Conservation (phyloP, 2,888 invertebrate genomes). For the Zygothrica quintamaculata region DNA sequence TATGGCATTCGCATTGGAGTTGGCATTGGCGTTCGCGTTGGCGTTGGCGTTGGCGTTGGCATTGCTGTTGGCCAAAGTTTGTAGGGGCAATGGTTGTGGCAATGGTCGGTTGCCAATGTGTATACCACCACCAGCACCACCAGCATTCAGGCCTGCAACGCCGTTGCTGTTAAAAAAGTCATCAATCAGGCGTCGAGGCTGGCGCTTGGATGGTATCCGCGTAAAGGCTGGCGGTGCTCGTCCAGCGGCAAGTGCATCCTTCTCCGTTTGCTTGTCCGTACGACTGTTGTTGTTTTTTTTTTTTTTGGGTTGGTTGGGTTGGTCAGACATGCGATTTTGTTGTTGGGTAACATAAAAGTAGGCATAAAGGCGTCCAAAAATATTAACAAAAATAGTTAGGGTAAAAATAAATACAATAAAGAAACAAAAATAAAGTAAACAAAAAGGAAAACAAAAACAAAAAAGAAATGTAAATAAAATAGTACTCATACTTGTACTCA, state of each 20-base stretch:
- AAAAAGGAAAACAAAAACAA: conserved; percentile 18
- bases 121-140: conserved; percentile 28
- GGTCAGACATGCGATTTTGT: conserved; percentile 70
- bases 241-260: conserved; percentile 84
- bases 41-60: conserved; percentile 27
- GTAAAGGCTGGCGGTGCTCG: conserved; percentile 90
- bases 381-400: conserved; percentile 64
- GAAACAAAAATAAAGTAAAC: conserved; percentile 25
- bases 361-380: conserved; percentile 73
- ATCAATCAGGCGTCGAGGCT: conserved; percentile 89
- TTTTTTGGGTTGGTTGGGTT: conserved; percentile 43
- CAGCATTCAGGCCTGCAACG: conserved; percentile 15
- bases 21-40: conserved; percentile 58
- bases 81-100: conserved; percentile 57
- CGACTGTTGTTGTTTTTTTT: conserved; percentile 61
- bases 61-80: conserved; percentile 60
- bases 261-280: conserved; percentile 75
- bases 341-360: conserved; percentile 74
- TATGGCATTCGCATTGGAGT: conserved; percentile 29
- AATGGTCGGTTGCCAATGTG: conserved; percentile 64
- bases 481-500: background rate
- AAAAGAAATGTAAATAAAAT: conserved; percentile 17
- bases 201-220: conserved; percentile 91
- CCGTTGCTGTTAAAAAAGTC: conserved; percentile 85
- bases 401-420: too few relatives aligned